phyloP scores from a whole-genome alignment of 2,888 invertebrate genomes.

The Leptogaster cylindrica region DNA sequence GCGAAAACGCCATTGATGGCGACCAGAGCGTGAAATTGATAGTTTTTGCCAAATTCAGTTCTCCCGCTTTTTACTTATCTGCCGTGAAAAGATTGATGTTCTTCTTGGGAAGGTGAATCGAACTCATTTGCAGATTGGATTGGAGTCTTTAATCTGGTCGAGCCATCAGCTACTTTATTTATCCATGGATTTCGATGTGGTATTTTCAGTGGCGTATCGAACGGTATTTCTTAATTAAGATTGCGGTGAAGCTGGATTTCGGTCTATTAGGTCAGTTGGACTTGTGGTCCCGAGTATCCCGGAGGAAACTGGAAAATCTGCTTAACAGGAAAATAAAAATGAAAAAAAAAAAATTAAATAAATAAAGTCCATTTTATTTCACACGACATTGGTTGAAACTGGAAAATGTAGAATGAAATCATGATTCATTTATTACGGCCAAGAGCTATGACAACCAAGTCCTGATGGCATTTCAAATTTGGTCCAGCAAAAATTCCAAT shows the following conservation, averaged over 20 bases:
- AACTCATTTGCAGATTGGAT: constrained; percentile 42
- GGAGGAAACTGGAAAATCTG: constrained; percentile 23
- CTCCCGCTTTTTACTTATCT: constrained; percentile 33
- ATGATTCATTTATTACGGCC: constrained; percentile 30
- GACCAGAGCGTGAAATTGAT: constrained; percentile 37
- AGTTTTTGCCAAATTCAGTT: constrained; percentile 32
- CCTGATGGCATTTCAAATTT: too few species aligned
- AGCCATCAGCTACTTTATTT: background rate
- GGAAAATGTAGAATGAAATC: constrained; percentile 19
- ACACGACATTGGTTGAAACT: background rate
- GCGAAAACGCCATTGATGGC: constrained; percentile 29
- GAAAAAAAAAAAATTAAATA: too few species aligned
- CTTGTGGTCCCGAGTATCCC: constrained; percentile 20
- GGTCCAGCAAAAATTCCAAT: too few species aligned
- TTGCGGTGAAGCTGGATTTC: constrained; percentile 34
- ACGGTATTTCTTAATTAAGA: constrained; percentile 35
- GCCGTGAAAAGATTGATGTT: constrained; percentile 39
- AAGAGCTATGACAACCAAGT: too few species aligned
- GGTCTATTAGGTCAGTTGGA: constrained; percentile 35
- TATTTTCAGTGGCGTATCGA: constrained; percentile 12
- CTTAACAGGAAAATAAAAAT: too few species aligned
- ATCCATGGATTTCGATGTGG: background rate
- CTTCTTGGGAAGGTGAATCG: constrained; percentile 34
- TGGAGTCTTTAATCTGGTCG: constrained; percentile 24
- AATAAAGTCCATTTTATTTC: constrained; percentile 4